A percentile compares a stretch with the other conserved stretches of the same genome.
Evolutionary conservation across 2,113 vertebrate species (phyloP).

Genomic region (Prinia subflava): DNA sequence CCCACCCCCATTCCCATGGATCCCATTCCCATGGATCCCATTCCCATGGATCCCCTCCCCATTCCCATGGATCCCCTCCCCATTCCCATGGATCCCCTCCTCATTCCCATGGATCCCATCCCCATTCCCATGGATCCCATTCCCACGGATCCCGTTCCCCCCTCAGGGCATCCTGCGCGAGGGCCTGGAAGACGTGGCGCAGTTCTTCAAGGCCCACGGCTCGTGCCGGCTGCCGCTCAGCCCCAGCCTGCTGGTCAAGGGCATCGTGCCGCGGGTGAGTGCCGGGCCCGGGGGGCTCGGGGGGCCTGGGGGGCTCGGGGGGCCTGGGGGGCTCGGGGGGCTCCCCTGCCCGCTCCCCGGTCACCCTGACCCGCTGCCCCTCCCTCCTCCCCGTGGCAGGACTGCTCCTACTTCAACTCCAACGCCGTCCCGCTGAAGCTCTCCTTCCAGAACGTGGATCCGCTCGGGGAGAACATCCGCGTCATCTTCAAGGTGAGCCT

Average conservation of each 20-base stretch:
- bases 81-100: too few relatives aligned
- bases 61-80: not conserved
- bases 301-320: not conserved
- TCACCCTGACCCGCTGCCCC: fast-evolving
- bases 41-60: too few relatives aligned
- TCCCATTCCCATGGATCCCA: too few relatives aligned
- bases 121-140: too few relatives aligned
- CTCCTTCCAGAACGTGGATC: constrained; percentile 90
- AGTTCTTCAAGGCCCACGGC: constrained; percentile 84
- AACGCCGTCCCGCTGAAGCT: constrained; percentile 95
- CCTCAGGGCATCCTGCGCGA: too few relatives aligned
- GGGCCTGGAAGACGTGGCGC: too few relatives aligned
- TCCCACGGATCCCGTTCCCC: not conserved
- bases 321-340: not conserved
- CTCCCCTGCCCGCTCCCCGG: fast-evolving
- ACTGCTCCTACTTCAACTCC: constrained; percentile 97
- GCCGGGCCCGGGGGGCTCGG: not conserved
- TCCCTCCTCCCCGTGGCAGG: constrained; percentile 58
- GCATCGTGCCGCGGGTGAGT: constrained; percentile 89
- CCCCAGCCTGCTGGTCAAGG: constrained; percentile 87
- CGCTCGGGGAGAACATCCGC: constrained; percentile 85
- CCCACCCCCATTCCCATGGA: too few relatives aligned
- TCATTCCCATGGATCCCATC: too few relatives aligned
- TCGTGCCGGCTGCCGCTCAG: constrained; percentile 92
- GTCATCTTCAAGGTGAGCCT: constrained; percentile 93